Base-by-base conservation (phyloP, 2,113 vertebrate genomes). In the Heterocephalus glaber region DNA sequence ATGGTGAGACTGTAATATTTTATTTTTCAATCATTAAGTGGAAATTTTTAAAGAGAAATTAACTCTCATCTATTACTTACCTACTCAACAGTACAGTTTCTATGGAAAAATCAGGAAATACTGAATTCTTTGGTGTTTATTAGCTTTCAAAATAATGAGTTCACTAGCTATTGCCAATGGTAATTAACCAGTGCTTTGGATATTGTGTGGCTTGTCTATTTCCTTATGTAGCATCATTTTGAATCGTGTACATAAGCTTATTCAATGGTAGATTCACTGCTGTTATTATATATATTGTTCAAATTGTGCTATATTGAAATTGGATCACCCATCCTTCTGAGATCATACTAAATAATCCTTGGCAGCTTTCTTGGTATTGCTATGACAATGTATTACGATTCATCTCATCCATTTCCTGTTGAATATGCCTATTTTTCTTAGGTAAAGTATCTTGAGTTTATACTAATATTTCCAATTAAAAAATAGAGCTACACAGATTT, bases 121-220 rank as follows among this genome's bases (percentile, higher is more conserved):
- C 2, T 65, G 3, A 81, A 65, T 41, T 88, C 4, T 68, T 13
- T 63, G 16, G 44, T 66, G 35, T 24, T 66, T 83, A 79, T 22
- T 28, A 65, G n/a, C 87, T 84, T 82, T 85, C 63, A 80, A 74
- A 96, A 93, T 81, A 81, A 86, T 16, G 19, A 88, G 26, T 63
- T 79, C 20, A 47, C 83, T 80, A 74, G 77, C 35, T 61, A 95
- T 38, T n/a, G 82, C 60, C 56, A 84, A 7, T 49, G 26, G 49
- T 92, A 49, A 97, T 11, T 14, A 66, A 84, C 52, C 63, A 79
- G 35, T 81, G 83, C 47, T 91, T 70, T 79, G 24, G 24, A 24
- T 88, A 80, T 61, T 54, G 28, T 17, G 16, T 61, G 1, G 66
- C 35, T 38, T 82, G 41, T 84, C 17, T 87, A 33, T 49, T 65